Evolutionary conservation across 2,888 invertebrate genomes (phyloP).

Genomic region (Nomada ruficornis): DNA sequence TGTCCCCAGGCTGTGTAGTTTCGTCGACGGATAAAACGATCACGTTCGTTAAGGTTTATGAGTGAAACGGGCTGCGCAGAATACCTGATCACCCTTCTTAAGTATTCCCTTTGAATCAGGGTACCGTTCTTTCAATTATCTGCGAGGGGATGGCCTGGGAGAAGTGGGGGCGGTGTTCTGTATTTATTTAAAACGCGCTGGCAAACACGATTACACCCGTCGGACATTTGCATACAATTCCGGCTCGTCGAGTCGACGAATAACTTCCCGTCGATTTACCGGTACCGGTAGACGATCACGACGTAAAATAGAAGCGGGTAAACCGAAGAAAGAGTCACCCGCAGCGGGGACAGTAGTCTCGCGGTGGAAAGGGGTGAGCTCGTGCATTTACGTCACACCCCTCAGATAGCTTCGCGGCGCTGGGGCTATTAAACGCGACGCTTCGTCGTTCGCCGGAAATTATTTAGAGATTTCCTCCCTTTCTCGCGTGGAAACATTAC

Average conservation of each 20-base stretch:
- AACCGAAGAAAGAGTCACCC: background rate
- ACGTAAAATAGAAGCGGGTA: background rate
- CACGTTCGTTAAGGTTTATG: constrained; percentile 11
- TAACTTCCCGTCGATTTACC: background rate
- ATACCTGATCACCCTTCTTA: background rate
- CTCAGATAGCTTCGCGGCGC: background rate
- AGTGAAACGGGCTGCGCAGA: background rate
- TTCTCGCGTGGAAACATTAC: background rate
- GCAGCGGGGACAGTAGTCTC: background rate
- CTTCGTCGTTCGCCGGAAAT: background rate
- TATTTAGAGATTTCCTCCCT: constrained; percentile 2
- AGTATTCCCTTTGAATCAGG: constrained; percentile 4
- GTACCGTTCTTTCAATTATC: background rate
- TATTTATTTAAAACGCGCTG: constrained; percentile 9
- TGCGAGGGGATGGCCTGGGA: too few species aligned
- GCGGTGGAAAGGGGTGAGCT: background rate
- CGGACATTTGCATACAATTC: constrained; percentile 21
- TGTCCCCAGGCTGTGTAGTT: background rate
- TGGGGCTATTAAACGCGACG: constrained; percentile 1
- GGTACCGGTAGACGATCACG: background rate
- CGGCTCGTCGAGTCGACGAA: background rate
- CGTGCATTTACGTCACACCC: background rate
- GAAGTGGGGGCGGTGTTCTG: background rate
- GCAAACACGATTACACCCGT: constrained; percentile 14
- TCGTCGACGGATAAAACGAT: background rate